Evolutionary conservation across 2,797 vertebrate species (phyloP), one percentile per base, ranked within the genome.

Genomic region (Urosaurus nigricauda): DNA sequence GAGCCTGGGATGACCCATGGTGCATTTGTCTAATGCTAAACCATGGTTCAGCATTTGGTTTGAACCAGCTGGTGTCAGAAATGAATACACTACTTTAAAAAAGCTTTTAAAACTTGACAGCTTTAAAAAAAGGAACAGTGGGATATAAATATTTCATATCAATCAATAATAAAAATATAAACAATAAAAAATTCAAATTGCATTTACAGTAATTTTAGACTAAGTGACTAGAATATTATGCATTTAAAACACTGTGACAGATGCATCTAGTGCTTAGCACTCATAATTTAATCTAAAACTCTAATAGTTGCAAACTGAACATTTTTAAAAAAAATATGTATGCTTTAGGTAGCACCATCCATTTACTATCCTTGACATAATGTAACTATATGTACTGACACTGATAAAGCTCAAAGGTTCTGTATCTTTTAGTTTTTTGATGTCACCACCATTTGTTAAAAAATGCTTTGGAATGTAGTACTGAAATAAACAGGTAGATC

Each of bases 141-240:
- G 16, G 13, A 26, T 71, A 35, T 71, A 84, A 84, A 35, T 84
- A 84, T 74, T 84, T 74, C 47, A 84, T 14, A 70, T 51, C 17
- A 56, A 26, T 71, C 68, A 56, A 26, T 56, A 74, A 74, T 60
- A 19, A 75, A 73, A n/a, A 26, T 37, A 85, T 77, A 77, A 77
- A 47, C 26, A 47, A 77, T 77, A 77, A 47, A 43, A 77, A 40
- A 24, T 37, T 26, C 12, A 40, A 47, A 24, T 77, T 77, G 40
- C 40, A 77, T 43, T 77, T 77, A 43, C 8, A 26, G 37, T 24
- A 29, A 24, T 47, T 77, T 77, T 77, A 77, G 75, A 77, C 40
- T 77, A 77, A 43, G 74, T 13, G 37, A 77, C 74, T 24, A 77
- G 35, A 47, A 29, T 68, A 32, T 32, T 68, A 68, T 68, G 29